Evolutionary conservation across 1,140 invertebrate genomes (phyloP), one percentile per base, ranked within the genome.

Genomic region (Cotesia vestalis): DNA sequence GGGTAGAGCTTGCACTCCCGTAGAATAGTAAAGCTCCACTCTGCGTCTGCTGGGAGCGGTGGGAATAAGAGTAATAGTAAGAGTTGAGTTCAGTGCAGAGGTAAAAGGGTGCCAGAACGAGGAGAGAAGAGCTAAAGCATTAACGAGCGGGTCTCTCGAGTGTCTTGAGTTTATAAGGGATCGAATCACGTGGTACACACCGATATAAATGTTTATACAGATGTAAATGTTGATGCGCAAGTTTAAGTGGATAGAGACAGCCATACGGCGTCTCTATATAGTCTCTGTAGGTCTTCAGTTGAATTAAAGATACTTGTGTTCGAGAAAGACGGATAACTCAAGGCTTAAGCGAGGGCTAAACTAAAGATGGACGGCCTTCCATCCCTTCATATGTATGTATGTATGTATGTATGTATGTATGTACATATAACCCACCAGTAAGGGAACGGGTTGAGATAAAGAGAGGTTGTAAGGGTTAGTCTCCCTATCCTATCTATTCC

Each of bases 91-190:
- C 27, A 27, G 27, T 27, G 27, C 27, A 27, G 1, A 27, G 27
- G 27, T 27, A 61, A 60, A 46, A 66, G 55, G 12, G 38, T 68
- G 59, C n/a, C 62, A 46, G 53, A 63, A 14, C 4, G 60, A 55
- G 61, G 55, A 27, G 60, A 51, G 51, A 64, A 69, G 51, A 70
- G 67, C 69, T 69, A 73, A 77, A 73, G 76, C 74, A 79, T 81
- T 81, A 81, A 81, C 78, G 77, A 81, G 77, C 67, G 69, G 69
- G 71, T 40, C 75, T 78, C 73, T 80, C 75, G 64, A 77, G 75
- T 73, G 75, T 80, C 78, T 75, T 69, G 69, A 74, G 69, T 77
- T 77, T 64, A 70, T 52, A 27, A 46, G 72, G 66, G 73, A 66
- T 36, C 27, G 52, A 57, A 57, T 57, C 17, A 66, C 62, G 68